Evolutionary conservation across 2,888 invertebrate species (phyloP), one percentile per base, ranked within the genome.

Genomic region (Smittia sp.): DNA sequence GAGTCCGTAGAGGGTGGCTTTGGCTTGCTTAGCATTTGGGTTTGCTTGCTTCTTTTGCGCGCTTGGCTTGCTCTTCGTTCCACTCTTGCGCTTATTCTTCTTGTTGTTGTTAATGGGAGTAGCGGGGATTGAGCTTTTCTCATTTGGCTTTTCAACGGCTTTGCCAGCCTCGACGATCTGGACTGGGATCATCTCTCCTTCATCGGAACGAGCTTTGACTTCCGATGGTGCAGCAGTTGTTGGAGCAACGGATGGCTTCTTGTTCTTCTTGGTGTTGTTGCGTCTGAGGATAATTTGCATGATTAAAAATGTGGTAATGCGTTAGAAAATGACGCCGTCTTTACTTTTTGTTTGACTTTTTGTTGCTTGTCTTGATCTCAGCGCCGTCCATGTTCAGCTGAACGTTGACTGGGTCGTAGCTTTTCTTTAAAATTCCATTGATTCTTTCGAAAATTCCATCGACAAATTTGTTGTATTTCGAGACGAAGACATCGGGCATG

Each of bases 331-430:
- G 75, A 77, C 1, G 76, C 78, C 75, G 85, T 86, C 3, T 82
- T 82, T 41, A 80, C 83, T 20, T 80, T 38, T 80, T 82, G 65
- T 78, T 84, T 74, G 85, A 85, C 78, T 87, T 88, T 76, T 82
- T 84, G 9, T 83, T 85, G 22, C 85, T 82, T 11, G 85, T 85
- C 13, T 72, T 72, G 2, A 39, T 6, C 13, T 62, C 72, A 38
- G 65, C 65, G 24, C 58, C 39, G 25, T 73, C 65, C 39, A 52
- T 46, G 3, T 22, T 32, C 46, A 91, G 81, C 78, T 89, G 89
- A 0, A 94, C 93, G 76, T 90, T 90, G 74, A 94, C 93, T 0
- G 93, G 93, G 80, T 94, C 93, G 81, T 93, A 94, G 68, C 90
- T 91, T 76, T 88, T 86, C 67, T 89, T 86, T 76, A 94, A 83